Evolutionary conservation across 2,797 vertebrate species (phyloP).

Genomic region (Mastacembelus armatus): DNA sequence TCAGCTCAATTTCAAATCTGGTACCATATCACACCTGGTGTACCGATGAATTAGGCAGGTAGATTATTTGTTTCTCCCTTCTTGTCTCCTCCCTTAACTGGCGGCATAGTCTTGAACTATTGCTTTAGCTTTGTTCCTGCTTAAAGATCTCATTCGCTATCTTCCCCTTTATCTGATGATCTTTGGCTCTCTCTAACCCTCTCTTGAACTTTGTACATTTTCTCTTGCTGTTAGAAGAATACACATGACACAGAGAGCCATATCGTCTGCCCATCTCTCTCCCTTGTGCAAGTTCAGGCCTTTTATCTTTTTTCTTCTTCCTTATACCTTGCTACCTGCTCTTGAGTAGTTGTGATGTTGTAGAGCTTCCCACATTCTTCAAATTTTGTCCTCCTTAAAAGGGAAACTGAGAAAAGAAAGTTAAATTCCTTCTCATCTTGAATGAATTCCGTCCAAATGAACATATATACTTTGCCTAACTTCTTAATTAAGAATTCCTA

Average conservation of each 20-base stretch:
- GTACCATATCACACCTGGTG: conserved; percentile 93
- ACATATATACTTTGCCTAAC: conserved; percentile 72
- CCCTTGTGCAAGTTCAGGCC: conserved; percentile 76
- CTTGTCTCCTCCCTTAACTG: conserved; percentile 14
- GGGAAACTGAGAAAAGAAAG: conserved; percentile 61
- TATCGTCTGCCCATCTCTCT: conserved; percentile 66
- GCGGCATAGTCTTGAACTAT: conserved; percentile 58
- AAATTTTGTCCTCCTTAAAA: conserved; percentile 62
- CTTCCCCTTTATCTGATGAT: conserved; percentile 47
- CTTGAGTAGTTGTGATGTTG: conserved; percentile 80
- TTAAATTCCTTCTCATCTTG: conserved; percentile 64
- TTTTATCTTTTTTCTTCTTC: conserved; percentile 62
- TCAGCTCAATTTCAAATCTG: conserved; percentile 95
- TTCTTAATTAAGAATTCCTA: conserved; percentile 71
- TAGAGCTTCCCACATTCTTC: conserved; percentile 73
- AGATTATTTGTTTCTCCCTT: conserved; percentile 28
- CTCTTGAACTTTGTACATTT: conserved; percentile 69
- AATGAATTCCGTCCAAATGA: conserved; percentile 73
- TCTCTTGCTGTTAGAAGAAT: conserved; percentile 64
- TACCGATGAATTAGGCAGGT: conserved; percentile 87
- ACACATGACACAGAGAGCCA: conserved; percentile 71
- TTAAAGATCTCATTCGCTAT: conserved; percentile 36
- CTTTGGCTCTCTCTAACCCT: conserved; percentile 36
- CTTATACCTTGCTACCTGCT: conserved; percentile 72
- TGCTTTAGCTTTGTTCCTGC: conserved; percentile 59